phyloP scores from a whole-genome alignment of 2,797 vertebrate genomes.

The Apogon talboti region DNA sequence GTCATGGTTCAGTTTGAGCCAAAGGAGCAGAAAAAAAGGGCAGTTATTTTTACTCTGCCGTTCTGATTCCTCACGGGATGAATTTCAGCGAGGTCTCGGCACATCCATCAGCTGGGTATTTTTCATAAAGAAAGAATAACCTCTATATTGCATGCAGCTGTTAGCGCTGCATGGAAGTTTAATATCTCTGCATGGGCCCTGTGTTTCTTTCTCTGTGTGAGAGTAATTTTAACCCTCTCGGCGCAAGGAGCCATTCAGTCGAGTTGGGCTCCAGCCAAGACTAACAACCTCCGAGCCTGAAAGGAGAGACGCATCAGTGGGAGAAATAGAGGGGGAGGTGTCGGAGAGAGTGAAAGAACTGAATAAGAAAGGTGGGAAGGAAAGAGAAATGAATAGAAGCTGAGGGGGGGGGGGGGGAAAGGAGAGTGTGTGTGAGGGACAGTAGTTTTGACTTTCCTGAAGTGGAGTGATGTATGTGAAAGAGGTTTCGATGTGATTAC shows the following conservation, averaged over 20 bases:
- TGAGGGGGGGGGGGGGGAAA: neutral
- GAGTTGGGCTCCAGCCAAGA: constrained; percentile 64
- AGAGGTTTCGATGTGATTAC: constrained; percentile 47
- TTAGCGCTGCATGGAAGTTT: constrained; percentile 1
- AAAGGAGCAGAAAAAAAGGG: no score
- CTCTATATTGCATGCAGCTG: constrained; percentile 11
- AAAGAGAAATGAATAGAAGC: constrained; percentile 14
- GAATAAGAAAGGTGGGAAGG: constrained; percentile 27
- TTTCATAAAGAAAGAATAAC: neutral
- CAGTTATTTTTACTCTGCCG: neutral
- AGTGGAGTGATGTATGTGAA: constrained; percentile 1
- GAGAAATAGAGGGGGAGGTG: constrained; percentile 46
- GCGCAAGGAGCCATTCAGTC: constrained; percentile 34
- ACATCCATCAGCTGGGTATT: constrained; percentile 13
- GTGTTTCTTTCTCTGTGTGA: constrained; percentile 27
- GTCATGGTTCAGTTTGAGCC: no score
- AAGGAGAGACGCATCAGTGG: constrained; percentile 44
- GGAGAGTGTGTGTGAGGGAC: neutral
- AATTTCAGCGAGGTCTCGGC: neutral
- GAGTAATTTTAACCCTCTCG: constrained; percentile 51
- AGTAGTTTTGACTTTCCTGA: constrained; percentile 17
- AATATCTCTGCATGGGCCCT: constrained; percentile 4
- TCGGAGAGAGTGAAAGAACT: constrained; percentile 24
- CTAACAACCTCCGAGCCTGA: constrained; percentile 56
- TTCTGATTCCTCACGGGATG: constrained; percentile 10